Evolutionary conservation across 1,140 invertebrate species (phyloP), one percentile per base, ranked within the genome.

Genomic region (Carposina sasakii): DNA sequence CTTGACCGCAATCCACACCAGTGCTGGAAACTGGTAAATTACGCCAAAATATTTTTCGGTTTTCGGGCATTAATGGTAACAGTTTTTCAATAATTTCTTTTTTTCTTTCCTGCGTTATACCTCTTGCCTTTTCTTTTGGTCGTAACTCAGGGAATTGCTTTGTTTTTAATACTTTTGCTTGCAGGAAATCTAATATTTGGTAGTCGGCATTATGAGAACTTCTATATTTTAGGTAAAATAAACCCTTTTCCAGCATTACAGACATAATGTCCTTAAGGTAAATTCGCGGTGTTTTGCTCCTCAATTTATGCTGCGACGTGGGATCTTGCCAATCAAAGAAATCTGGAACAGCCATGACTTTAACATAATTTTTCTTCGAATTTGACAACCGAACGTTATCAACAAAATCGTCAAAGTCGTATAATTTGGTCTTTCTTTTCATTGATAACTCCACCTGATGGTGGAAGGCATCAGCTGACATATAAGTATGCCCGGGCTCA

Each of bases 381-480:
- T 55, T 55, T 30, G 42, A 28, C 12, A 23, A 13, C 21, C 30
- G 37, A 10, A 57, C 45, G n/a, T 23, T 21, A 17, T 52, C 28
- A 2, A 41, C 26, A 36, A 64, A 76, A 57, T 78, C 71, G 16
- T 55, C 39, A 46, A 71, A 72, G 52, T 72, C 62, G 24, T 64
- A 71, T 5, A 67, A 49, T 28, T 73, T 71, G 22, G 54, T 30
- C 52, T 42, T 46, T 42, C 48, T 43, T 39, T 37, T 45, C 53
- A 52, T n/a, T 57, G 46, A 23, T 54, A 48, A 23, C 61, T 49
- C 70, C 6, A 77, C 69, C 19, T 68, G 54, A 37, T 71, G 67
- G 28, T 70, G 72, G 41, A 72, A 71, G 36, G 46, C 46, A 43
- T 74, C 66, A 0, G 63, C 46, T n/a, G 34, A 45, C 41, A 49